These are phyloP conservation scores for Endotricha flammealis DNA, from an alignment of 2,888 invertebrate genomes.

Conservation along the genomic window DNA sequence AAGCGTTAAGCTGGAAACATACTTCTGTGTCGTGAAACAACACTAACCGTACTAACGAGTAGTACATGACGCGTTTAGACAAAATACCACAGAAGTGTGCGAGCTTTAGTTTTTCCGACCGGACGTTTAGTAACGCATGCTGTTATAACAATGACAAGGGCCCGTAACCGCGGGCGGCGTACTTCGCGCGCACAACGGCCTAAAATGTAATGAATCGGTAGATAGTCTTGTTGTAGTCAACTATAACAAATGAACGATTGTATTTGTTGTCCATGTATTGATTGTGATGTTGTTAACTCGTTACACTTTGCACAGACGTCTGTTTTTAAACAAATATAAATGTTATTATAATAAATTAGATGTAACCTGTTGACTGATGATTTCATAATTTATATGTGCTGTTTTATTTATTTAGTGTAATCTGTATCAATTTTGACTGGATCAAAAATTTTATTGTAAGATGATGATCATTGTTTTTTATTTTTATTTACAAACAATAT, in stretches of 20 bases:
- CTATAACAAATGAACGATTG: conserved; percentile 4
- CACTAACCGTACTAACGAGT: too few relatives aligned
- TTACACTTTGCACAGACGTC: conserved; percentile 24
- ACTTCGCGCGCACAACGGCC: conserved; percentile 1
- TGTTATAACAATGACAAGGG: too few relatives aligned
- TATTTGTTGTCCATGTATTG: conserved; percentile 10
- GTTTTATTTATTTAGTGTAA: conserved; percentile 50
- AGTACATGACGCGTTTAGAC: too few relatives aligned
- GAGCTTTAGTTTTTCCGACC: too few relatives aligned
- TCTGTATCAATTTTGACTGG: conserved; percentile 62
- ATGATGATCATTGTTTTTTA: conserved; percentile 54
- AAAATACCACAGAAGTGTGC: too few relatives aligned
- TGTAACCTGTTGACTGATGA: conserved; percentile 56
- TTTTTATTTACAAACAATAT: conserved; percentile 45
- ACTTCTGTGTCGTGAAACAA: too few relatives aligned
- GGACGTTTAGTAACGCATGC: too few relatives aligned
- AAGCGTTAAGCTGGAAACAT: too few relatives aligned
- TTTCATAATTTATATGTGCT: conserved; percentile 61
- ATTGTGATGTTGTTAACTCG: conserved; percentile 23
- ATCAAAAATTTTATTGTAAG: conserved; percentile 71
- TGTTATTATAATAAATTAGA: conserved; percentile 23
- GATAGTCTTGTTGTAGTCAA: not conserved
- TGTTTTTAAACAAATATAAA: conserved; percentile 20
- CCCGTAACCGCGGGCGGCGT: too few relatives aligned
- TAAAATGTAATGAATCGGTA: conserved; percentile 5